Percentiles rank a stretch among this genome's conserved stretches.
phyloP scores from a whole-genome alignment of 1,140 invertebrate species.

The Lineus longissimus region DNA sequence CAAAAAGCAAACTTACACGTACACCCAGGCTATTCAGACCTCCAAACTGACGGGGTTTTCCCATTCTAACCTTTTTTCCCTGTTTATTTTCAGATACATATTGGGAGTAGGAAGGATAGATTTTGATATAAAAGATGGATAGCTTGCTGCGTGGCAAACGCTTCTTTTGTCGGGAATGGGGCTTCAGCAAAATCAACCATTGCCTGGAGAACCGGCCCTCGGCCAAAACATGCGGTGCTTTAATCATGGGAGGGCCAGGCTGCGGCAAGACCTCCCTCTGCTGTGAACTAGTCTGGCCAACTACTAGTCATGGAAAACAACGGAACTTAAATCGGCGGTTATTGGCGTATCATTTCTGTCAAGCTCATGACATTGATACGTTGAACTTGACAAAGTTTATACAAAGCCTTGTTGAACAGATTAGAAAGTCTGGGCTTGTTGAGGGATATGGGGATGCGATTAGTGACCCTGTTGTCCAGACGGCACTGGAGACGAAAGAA shows the following conservation, averaged over 20 bases:
- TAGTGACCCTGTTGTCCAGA: slow-evolving; percentile 29
- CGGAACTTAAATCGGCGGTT: slow-evolving; percentile 35
- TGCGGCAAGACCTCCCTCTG: slow-evolving; percentile 77
- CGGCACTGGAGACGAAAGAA: slow-evolving; percentile 26
- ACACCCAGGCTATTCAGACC: too few relatives aligned
- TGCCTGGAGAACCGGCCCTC: slow-evolving; percentile 67
- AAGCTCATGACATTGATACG: slow-evolving; percentile 59
- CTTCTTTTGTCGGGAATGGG: slow-evolving; percentile 85
- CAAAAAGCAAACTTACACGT: too few relatives aligned
- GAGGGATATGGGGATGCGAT: slow-evolving; percentile 62
- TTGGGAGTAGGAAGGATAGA: too few relatives aligned
- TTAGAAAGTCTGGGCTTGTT: slow-evolving; percentile 56
- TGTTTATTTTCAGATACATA: too few relatives aligned
- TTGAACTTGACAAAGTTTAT: slow-evolving; percentile 81
- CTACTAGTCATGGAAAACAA: slow-evolving; percentile 37
- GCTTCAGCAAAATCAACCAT: slow-evolving; percentile 87
- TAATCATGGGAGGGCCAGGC: slow-evolving; percentile 82
- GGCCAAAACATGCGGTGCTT: slow-evolving; percentile 66
- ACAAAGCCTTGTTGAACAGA: slow-evolving; percentile 77
- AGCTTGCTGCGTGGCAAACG: slow-evolving; percentile 43
- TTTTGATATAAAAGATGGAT: slow-evolving; percentile 30
- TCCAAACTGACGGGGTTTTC: too few relatives aligned
- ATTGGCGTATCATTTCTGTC: slow-evolving; percentile 50
- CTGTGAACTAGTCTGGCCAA: slow-evolving; percentile 79
- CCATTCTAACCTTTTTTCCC: too few relatives aligned